Base-by-base conservation (phyloP, 1,140 invertebrate genomes). In the Platyura marginata region DNA sequence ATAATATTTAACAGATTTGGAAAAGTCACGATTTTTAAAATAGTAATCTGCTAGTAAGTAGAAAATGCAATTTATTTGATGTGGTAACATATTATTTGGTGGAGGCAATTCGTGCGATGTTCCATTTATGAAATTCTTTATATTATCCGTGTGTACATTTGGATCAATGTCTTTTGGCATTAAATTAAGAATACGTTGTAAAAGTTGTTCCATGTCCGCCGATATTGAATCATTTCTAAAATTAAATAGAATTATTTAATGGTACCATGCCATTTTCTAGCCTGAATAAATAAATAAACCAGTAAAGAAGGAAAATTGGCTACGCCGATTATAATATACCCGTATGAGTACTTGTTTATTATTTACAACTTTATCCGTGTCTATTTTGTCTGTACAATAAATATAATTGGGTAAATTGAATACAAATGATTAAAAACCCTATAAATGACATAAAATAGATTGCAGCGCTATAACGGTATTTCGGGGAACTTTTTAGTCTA, bases 31-130 rank as follows among this genome's bases (percentile, higher is more conserved):
- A 50, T 66, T 69, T 63, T 95, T 96, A 54, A 94, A 91, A 62
- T 93, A 81, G 66, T 83, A 89, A 66, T 95, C 91, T 5, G 77
- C 91, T 23, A 95, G 60, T 2, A 94, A 65, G 57, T 92, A 95
- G 59, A 85, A 95, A 36, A 92, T 75, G 33, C 82, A 76, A 15
- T 70, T 63, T 47, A 81, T 70, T 50, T 71, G 63, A 49, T 66
- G 66, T 2, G 70, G 71, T 15, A 69, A 51, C 10, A 60, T 47
- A 29, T 55, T 51, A 22, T 62, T 61, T 13, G 71, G 58, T 5
- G 52, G 51, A 1, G 76, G 72, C 39, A 76, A 53, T 43, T 64
- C 62, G 2, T 71, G 61, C 20, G 52, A 63, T 18, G 68, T 61
- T 0, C 76, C 77, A 41, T 74, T 65, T n/a, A 85, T 72, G 50